Conservation (phyloP, 2,113 vertebrate genomes). For the Choloepus hoffmanni region DNA sequence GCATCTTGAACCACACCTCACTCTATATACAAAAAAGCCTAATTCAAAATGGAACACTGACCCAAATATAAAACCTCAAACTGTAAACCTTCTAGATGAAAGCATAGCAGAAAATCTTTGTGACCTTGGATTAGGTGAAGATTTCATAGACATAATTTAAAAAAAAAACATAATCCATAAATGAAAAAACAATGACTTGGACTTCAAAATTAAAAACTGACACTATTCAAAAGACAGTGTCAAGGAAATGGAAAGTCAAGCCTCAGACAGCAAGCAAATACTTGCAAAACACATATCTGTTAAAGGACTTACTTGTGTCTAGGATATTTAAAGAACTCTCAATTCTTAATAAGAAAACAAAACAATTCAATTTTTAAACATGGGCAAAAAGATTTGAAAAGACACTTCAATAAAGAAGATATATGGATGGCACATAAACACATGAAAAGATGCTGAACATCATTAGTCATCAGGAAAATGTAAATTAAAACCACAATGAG, state of each 20-base stretch:
- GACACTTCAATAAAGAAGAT: background rate
- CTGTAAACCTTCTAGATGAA: background rate
- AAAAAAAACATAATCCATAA: background rate
- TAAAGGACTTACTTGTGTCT: background rate
- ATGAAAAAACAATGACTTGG: background rate
- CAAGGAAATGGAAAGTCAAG: background rate
- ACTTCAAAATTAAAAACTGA: background rate
- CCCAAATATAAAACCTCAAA: rapidly evolving
- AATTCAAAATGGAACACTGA: background rate
- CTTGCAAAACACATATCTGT: background rate
- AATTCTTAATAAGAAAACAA: background rate
- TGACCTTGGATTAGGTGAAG: background rate
- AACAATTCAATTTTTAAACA: background rate
- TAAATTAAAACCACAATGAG: background rate
- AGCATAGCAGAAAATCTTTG: background rate
- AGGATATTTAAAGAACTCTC: background rate
- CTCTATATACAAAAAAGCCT: background rate
- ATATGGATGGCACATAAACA: background rate
- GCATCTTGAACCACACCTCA: background rate
- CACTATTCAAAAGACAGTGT: background rate
- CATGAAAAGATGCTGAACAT: background rate
- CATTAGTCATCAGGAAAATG: background rate
- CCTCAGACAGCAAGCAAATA: background rate
- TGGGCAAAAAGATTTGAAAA: background rate
- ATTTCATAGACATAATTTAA: background rate